phyloP scores from a whole-genome alignment of 1,140 invertebrate species.

The Leguminivora glycinivorella region DNA sequence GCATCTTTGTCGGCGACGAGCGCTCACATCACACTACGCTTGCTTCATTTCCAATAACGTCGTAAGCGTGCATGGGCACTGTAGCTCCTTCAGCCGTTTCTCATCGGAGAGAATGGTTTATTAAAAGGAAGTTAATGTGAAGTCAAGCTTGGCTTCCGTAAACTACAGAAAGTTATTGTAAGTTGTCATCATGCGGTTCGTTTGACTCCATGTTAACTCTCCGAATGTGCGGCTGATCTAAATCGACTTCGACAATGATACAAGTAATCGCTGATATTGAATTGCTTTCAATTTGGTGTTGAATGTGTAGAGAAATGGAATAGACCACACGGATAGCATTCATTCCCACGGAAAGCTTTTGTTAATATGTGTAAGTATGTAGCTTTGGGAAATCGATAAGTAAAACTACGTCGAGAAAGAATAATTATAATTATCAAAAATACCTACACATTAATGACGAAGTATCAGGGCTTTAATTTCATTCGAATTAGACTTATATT shows the following conservation, averaged over 20 bases:
- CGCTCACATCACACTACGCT: background rate
- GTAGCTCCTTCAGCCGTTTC: background rate
- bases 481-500: too few species aligned
- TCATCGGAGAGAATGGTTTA: background rate
- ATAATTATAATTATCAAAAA: too few species aligned
- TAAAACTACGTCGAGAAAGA: too few species aligned
- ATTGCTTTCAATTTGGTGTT: background rate
- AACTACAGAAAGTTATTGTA: background rate
- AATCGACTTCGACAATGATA: background rate
- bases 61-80: background rate
- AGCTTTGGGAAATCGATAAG: too few species aligned
- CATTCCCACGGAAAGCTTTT: background rate
- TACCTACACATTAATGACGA: too few species aligned
- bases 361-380: too few species aligned
- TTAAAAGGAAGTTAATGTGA: conserved; percentile 10
- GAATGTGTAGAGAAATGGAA: background rate
- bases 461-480: too few species aligned
- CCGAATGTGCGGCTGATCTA: background rate
- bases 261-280: background rate
- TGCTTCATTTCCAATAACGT: background rate
- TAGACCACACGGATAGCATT: background rate
- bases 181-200: background rate
- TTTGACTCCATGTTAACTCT: background rate
- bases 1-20: background rate
- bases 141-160: conserved; percentile 19